These are phyloP conservation scores for Trididemnum miniatum DNA, from an alignment of 23 tunicate genomes.

Conservation along the genomic window DNA sequence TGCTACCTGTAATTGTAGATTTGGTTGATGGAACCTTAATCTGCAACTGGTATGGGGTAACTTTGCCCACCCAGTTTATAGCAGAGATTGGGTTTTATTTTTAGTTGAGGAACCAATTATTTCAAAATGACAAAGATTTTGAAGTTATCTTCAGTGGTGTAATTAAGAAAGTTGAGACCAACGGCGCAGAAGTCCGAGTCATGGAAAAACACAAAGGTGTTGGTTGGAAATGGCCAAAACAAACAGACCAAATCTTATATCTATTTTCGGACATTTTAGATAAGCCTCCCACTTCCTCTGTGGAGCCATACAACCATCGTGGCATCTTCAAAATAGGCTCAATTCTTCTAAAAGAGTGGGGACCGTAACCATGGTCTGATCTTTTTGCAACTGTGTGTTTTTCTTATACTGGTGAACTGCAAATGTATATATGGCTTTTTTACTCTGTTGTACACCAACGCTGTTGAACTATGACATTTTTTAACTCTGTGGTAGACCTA, in stretches of 20 bases:
- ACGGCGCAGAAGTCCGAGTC: background rate
- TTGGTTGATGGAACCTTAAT: too few species aligned
- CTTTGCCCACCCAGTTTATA: too few species aligned
- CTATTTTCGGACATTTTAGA: conserved; percentile 3
- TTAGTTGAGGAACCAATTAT: too few species aligned
- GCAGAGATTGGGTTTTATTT: too few species aligned
- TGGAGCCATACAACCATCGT: conserved; percentile 2
- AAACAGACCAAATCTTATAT: conserved; percentile 6
- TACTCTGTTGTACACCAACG: background rate
- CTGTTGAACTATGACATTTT: background rate
- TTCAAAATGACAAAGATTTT: too few species aligned
- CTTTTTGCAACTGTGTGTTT: too few species aligned
- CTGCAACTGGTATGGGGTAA: too few species aligned
- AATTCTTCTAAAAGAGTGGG: background rate
- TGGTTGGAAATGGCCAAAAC: conserved; percentile 10
- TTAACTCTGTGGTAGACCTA: background rate
- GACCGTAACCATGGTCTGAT: background rate
- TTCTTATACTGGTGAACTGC: too few species aligned
- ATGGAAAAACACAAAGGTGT: background rate
- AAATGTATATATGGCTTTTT: too few species aligned
- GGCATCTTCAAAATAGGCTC: background rate
- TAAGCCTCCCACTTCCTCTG: conserved; percentile 5
- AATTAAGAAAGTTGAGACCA: background rate
- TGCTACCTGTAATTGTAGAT: too few species aligned
- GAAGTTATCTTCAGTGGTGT: too few species aligned